Conservation (phyloP, 1,140 invertebrate genomes). For the Drosophila nasuta region DNA sequence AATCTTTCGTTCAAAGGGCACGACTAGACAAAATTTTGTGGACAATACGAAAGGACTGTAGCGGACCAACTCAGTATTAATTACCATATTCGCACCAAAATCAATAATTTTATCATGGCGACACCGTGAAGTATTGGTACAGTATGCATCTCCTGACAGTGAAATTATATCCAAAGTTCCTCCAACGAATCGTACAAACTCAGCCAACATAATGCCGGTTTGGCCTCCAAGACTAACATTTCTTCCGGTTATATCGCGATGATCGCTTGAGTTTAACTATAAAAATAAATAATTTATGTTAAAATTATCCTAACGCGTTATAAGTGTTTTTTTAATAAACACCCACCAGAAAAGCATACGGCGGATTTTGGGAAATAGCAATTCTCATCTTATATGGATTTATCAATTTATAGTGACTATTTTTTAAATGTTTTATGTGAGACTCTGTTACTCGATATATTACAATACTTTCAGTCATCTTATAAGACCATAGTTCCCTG, state of each 20-base stretch:
- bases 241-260: not conserved
- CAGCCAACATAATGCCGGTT: not conserved
- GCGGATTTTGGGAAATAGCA: not conserved
- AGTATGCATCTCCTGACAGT: not conserved
- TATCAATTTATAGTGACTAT: not conserved
- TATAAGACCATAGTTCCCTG: slow-evolving; percentile 1
- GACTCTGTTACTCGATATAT: not conserved
- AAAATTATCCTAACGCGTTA: no score
- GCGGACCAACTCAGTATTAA: not conserved
- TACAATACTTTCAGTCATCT: no score
- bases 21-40: slow-evolving; percentile 13
- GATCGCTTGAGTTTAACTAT: slow-evolving; percentile 21
- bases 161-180: not conserved
- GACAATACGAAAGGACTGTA: not conserved
- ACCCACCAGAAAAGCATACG: slow-evolving; percentile 27
- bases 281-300: no score
- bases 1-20: not conserved
- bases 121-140: not conserved
- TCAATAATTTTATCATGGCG: not conserved
- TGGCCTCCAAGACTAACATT: slow-evolving; percentile 15
- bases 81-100: slow-evolving; percentile 1
- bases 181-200: not conserved
- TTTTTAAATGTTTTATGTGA: not conserved
- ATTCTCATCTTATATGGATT: not conserved
- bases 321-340: not conserved